Percentiles rank a stretch among this genome's conserved stretches.
These are phyloP conservation scores for Cantharis rustica DNA, from an alignment of 2,888 invertebrate genomes.

Conservation along the genomic window DNA sequence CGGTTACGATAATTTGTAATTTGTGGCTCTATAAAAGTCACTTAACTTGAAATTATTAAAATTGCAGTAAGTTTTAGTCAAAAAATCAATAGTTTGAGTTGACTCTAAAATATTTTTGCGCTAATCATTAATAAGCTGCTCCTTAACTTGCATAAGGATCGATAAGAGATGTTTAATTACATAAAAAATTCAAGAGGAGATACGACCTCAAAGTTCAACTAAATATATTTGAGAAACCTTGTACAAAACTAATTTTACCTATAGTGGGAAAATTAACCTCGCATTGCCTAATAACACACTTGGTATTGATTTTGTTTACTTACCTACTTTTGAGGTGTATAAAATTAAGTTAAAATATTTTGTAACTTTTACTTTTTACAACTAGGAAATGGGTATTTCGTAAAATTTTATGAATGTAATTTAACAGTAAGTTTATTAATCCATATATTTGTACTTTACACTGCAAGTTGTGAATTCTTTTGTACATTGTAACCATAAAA, in stretches of 20 bases:
- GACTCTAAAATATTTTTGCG: background rate
- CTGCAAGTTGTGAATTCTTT: conserved; percentile 15
- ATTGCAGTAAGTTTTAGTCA: too few species aligned
- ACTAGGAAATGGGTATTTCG: background rate
- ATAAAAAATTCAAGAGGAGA: background rate
- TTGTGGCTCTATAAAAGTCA: background rate
- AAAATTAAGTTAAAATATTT: background rate
- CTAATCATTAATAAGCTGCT: background rate
- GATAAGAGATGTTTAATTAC: background rate
- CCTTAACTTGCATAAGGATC: background rate
- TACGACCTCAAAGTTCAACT: background rate
- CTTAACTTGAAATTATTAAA: too few species aligned
- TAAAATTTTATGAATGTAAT: background rate
- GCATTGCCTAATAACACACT: conserved; percentile 1
- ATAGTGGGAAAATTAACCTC: background rate
- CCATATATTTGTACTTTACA: background rate
- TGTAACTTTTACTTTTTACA: conserved; percentile 3
- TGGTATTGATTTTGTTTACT: conserved; percentile 12
- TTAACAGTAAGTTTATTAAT: background rate
- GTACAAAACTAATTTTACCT: background rate
- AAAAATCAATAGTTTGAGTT: background rate
- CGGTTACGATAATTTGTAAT: background rate
- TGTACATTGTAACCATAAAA: conserved; percentile 25
- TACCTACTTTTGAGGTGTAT: conserved; percentile 2
- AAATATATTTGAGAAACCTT: background rate